These are phyloP conservation scores for Bibio marci DNA, from an alignment of 2,888 invertebrate species.

Conservation along the genomic window DNA sequence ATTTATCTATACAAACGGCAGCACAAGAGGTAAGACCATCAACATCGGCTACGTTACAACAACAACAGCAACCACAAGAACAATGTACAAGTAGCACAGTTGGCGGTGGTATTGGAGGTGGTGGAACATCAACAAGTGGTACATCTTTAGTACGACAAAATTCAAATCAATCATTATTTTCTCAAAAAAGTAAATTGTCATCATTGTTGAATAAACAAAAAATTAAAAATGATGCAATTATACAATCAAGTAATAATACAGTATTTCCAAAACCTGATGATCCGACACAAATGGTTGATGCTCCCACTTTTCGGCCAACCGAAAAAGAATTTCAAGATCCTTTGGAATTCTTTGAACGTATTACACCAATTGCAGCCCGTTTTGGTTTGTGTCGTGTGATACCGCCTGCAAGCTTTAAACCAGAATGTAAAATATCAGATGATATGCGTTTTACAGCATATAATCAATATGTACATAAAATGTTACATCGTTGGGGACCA, in stretches of 20 bases:
- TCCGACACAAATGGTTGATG: conserved; percentile 45
- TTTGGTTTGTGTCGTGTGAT: conserved; percentile 80
- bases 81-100: not conserved
- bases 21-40: conserved; percentile 8
- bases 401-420: conserved; percentile 61
- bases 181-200: conserved; percentile 20
- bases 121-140: too few relatives aligned
- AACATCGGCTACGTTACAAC: conserved; percentile 8
- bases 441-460: conserved; percentile 74
- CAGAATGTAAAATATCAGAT: conserved; percentile 67
- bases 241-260: conserved; percentile 29
- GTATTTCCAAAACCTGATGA: conserved; percentile 31
- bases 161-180: conserved; percentile 26
- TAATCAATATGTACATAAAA: conserved; percentile 78
- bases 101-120: too few relatives aligned
- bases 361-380: conserved; percentile 53
- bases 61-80: not conserved
- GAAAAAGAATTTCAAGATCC: conserved; percentile 79
- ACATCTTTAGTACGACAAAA: conserved; percentile 21
- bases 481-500: conserved; percentile 78
- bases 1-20: conserved; percentile 7
- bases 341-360: conserved; percentile 64
- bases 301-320: conserved; percentile 63
- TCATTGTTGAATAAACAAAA: conserved; percentile 23
- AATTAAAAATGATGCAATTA: conserved; percentile 26